Evolutionary conservation across 2,113 vertebrate species (phyloP), one percentile per base, ranked within the genome.

Genomic region (Sylvia atricapilla): DNA sequence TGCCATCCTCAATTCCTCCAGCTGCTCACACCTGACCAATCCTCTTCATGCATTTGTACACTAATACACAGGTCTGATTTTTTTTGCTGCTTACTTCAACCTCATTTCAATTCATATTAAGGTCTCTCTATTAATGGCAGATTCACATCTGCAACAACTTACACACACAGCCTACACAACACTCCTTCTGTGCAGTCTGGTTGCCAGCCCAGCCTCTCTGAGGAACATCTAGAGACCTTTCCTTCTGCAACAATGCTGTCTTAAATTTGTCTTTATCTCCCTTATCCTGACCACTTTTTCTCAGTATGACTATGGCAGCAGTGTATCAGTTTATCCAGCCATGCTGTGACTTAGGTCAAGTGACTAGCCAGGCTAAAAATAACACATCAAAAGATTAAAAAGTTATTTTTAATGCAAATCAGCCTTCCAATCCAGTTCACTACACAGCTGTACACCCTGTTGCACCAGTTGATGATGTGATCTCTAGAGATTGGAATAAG

Each of bases 381-480:
- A 95, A 39, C 15, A 15, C 33, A 39, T 15, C 4, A 79, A 47
- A 88, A 87, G 39, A 63, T 33, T 78, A 56, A 84, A 83, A 69
- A 3, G 19, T 31, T 58, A 15, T 79, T 79, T 89, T 87, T 52
- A 93, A 63, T 3, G 2, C 21, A 68, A 52, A 82, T 35, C 37
- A 35, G 6, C 68, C 73, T 79, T 68, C 44, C 24, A 87, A 30
- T n/a, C 6, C 35, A 50, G 23, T 35, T 72, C 20, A 50, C 11
- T 70, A 30, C 8, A 13, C 0, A 0, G 31, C 5, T 28, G 24
- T 47, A 82, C 35, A 55, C 15, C 8, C 14, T 33, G 39, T 68
- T 69, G 19, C 47, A 37, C 25, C 27, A 39, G 12, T 3, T 39
- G 15, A 59, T 59, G 43, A 64, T 6, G 21, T 11, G 13, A 19